Percentiles rank a stretch among this genome's conserved stretches.
These are phyloP conservation scores for Bombus cullumanus DNA, from an alignment of 1,140 invertebrate genomes.

Conservation along the genomic window DNA sequence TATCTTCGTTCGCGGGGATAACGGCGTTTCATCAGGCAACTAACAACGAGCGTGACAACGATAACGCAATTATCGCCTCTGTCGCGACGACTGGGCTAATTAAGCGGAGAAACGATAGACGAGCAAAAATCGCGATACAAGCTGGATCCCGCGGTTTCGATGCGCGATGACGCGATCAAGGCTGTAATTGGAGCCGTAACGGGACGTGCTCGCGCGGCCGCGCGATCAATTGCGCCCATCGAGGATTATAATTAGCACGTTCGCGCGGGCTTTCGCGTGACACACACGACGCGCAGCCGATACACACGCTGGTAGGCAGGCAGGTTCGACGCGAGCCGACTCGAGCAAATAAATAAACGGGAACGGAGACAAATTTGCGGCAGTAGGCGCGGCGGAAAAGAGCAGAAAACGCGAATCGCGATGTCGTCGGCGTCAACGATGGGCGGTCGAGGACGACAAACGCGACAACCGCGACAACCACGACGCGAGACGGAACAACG, in stretches of 20 bases:
- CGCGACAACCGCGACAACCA: conserved; percentile 6
- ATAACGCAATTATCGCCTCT: conserved; percentile 35
- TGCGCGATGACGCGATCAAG: conserved; percentile 1
- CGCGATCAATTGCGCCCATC: conserved; percentile 17
- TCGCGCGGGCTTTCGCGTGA: neutral
- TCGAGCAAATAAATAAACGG: neutral
- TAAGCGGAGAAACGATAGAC: neutral
- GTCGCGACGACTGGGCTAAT: conserved; percentile 7
- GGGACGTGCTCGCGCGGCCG: neutral
- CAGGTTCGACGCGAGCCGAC: neutral
- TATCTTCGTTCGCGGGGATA: neutral
- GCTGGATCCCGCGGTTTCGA: neutral
- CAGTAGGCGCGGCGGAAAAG: conserved; percentile 7
- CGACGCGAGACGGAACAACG: neutral
- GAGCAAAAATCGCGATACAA: conserved; percentile 5
- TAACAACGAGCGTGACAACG: neutral
- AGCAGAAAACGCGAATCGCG: conserved; percentile 31
- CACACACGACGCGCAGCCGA: neutral
- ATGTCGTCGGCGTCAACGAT: conserved; percentile 44
- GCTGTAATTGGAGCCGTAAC: conserved; percentile 21
- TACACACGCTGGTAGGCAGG: neutral
- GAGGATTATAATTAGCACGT: conserved; percentile 25
- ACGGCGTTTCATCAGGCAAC: neutral
- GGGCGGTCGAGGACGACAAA: conserved; percentile 40
- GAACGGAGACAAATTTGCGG: conserved; percentile 6